phyloP scores from a whole-genome alignment of 1,140 invertebrate species.

The Lepidurus apus region DNA sequence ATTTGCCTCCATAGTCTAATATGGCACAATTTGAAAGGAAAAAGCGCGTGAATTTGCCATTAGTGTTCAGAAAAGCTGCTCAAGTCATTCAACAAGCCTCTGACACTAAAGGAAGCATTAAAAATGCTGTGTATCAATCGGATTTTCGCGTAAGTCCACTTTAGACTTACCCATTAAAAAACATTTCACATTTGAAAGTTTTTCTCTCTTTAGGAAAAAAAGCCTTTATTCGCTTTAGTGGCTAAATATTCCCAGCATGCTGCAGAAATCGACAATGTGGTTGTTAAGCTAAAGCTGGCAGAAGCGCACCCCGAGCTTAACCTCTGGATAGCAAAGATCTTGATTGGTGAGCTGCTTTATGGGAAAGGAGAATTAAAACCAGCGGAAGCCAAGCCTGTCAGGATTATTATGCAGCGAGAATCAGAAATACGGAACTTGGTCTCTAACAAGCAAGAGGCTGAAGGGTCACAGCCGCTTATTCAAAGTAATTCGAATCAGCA shows the following conservation, averaged over 20 bases:
- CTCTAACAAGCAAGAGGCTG: background rate
- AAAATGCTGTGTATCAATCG: slow-evolving; percentile 53
- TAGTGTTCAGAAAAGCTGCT: slow-evolving; percentile 64
- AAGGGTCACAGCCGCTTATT: background rate
- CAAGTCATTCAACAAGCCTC: slow-evolving; percentile 59
- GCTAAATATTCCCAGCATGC: slow-evolving; percentile 63
- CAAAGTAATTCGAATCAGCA: slow-evolving; percentile 11
- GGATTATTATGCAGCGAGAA: slow-evolving; percentile 61
- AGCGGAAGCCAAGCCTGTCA: slow-evolving; percentile 60
- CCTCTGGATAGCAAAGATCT: slow-evolving; percentile 61
- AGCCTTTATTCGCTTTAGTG: slow-evolving; percentile 64
- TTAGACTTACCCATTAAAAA: slow-evolving; percentile 35
- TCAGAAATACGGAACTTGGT: slow-evolving; percentile 33
- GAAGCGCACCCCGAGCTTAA: slow-evolving; percentile 62
- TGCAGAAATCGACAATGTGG: slow-evolving; percentile 56
- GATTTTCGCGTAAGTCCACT: slow-evolving; percentile 32
- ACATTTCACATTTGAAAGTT: slow-evolving; percentile 30
- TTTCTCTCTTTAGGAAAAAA: slow-evolving; percentile 58
- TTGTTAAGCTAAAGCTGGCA: slow-evolving; percentile 51
- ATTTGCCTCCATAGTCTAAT: background rate
- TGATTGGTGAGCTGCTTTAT: slow-evolving; percentile 76
- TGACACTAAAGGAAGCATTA: slow-evolving; percentile 63
- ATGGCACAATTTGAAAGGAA: slow-evolving; percentile 17
- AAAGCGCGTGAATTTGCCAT: slow-evolving; percentile 58
- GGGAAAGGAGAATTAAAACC: slow-evolving; percentile 54